These are phyloP conservation scores for Pogonomyrmex californicus DNA, from an alignment of 1,140 invertebrate genomes.

Conservation along the genomic window DNA sequence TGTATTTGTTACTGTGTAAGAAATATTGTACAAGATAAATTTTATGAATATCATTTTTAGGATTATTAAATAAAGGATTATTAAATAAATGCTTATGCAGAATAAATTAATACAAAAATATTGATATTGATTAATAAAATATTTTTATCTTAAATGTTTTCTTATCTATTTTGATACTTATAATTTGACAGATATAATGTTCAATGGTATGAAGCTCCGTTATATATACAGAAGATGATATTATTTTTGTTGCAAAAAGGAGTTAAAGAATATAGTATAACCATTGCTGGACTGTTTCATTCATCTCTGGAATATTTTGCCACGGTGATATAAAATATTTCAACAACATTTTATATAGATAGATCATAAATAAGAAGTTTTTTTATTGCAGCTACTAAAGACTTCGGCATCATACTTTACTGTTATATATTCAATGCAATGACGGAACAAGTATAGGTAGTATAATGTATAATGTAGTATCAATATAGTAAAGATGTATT, in stretches of 20 bases:
- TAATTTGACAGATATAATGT: not conserved
- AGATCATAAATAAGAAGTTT: not conserved
- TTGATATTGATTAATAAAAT: not conserved
- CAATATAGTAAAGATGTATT: too few relatives aligned
- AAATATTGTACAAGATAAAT: not conserved
- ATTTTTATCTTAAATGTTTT: not conserved
- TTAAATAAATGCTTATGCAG: not conserved
- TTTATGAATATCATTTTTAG: too few relatives aligned
- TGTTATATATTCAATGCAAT: not conserved
- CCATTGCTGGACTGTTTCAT: not conserved
- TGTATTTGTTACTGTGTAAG: not conserved
- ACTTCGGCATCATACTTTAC: constrained; percentile 32
- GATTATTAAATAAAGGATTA: too few relatives aligned
- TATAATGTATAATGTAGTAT: too few relatives aligned
- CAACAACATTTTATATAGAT: not conserved
- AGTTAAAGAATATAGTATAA: not conserved
- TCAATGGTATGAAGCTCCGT: not conserved
- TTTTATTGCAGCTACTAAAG: constrained; percentile 8
- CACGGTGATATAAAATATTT: not conserved
- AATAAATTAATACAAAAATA: not conserved
- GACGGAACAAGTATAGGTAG: not conserved
- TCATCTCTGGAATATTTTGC: not conserved
- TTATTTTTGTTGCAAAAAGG: not conserved
- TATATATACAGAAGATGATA: constrained; percentile 10
- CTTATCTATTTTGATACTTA: not conserved